phyloP scores from a whole-genome alignment of 2,888 invertebrate species.

The Archaeoteleia sp. region DNA sequence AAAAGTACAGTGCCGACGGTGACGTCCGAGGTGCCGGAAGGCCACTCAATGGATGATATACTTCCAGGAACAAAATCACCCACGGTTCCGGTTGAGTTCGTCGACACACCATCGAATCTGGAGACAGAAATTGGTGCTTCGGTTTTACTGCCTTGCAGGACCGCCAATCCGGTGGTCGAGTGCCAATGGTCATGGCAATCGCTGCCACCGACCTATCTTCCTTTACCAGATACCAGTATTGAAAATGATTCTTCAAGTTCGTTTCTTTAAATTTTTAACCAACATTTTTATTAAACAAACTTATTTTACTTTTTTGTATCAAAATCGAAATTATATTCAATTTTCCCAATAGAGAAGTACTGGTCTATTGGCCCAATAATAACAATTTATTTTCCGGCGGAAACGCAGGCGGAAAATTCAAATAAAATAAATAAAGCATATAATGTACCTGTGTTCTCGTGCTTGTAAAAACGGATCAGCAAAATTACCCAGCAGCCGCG shows the following conservation, averaged over 20 bases:
- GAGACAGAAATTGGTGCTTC: conserved; percentile 68
- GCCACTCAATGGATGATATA: conserved; percentile 64
- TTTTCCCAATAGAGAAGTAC: too few relatives aligned
- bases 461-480: too few relatives aligned
- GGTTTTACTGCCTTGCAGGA: conserved; percentile 68
- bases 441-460: too few relatives aligned
- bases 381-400: too few relatives aligned
- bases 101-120: conserved; percentile 64
- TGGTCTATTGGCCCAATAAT: too few relatives aligned
- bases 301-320: too few relatives aligned
- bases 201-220: conserved; percentile 66
- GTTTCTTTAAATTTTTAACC: too few relatives aligned
- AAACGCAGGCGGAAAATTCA: too few relatives aligned
- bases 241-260: conserved; percentile 38
- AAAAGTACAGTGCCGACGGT: conserved; percentile 39
- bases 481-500: too few relatives aligned
- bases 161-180: conserved; percentile 66
- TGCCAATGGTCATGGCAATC: conserved; percentile 73
- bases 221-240: conserved; percentile 65
- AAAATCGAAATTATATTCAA: too few relatives aligned
- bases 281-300: too few relatives aligned
- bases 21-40: conserved; percentile 54
- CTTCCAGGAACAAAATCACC: conserved; percentile 61
- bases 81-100: conserved; percentile 59
- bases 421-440: too few relatives aligned